phyloP scores from a whole-genome alignment of 2,888 invertebrate genomes.

The Scrobipalpa costella region DNA sequence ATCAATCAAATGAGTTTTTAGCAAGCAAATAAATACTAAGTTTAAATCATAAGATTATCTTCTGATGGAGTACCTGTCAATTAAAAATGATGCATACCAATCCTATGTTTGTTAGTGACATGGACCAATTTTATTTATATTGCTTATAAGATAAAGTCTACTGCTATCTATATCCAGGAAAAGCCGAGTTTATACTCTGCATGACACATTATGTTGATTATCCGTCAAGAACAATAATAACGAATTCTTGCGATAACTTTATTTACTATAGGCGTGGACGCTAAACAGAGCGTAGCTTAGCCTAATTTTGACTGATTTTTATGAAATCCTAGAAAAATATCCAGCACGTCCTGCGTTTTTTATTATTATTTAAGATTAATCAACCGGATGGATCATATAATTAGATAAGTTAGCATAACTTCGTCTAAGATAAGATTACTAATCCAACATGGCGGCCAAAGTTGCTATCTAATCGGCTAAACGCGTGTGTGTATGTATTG shows the following conservation, averaged over 20 bases:
- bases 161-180: too few species aligned
- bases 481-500: conserved; percentile 36
- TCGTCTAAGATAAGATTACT: conserved; percentile 63
- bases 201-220: too few species aligned
- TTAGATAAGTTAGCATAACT: conserved; percentile 46
- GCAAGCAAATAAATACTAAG: neutral
- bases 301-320: too few species aligned
- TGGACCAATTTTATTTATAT: too few species aligned
- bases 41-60: neutral
- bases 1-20: neutral
- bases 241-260: too few species aligned
- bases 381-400: conserved; percentile 29
- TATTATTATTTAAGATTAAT: neutral
- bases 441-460: conserved; percentile 50
- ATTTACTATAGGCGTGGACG: too few species aligned
- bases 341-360: neutral
- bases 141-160: too few species aligned
- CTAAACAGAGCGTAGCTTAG: too few species aligned
- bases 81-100: neutral
- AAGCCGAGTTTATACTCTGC: too few species aligned
- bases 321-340: neutral
- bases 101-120: too few species aligned
- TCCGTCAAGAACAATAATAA: too few species aligned
- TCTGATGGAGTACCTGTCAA: neutral
- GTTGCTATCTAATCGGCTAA: conserved; percentile 62